These are phyloP conservation scores for Microctonus aethiopoides DNA, from an alignment of 2,888 invertebrate genomes.

Conservation along the genomic window DNA sequence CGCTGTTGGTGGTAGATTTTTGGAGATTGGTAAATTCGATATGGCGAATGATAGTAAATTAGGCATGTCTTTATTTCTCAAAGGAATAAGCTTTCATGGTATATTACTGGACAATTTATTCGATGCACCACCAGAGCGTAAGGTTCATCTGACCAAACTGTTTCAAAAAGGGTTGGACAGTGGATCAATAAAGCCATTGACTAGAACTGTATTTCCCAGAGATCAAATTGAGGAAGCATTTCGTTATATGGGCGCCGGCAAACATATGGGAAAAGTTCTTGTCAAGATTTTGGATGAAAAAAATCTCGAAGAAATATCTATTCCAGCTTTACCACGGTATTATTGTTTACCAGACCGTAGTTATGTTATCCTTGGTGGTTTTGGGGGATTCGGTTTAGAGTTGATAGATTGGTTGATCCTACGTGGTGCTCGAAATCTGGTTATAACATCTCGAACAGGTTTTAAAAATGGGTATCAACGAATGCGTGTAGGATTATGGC, in stretches of 20 bases:
- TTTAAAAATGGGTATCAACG: slow-evolving; percentile 85
- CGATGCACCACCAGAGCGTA: slow-evolving; percentile 67
- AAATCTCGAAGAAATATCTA: slow-evolving; percentile 43
- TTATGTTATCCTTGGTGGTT: slow-evolving; percentile 80
- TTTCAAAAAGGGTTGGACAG: slow-evolving; percentile 74
- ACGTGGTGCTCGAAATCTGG: slow-evolving; percentile 81
- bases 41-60: slow-evolving; percentile 75
- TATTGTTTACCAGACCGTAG: slow-evolving; percentile 68
- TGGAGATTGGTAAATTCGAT: slow-evolving; percentile 91
- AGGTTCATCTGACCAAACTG: slow-evolving; percentile 69
- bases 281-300: slow-evolving; percentile 55
- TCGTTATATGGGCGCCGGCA: slow-evolving; percentile 74
- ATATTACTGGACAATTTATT: slow-evolving; percentile 81
- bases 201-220: slow-evolving; percentile 73
- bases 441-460: slow-evolving; percentile 85
- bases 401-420: slow-evolving; percentile 86
- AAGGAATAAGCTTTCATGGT: slow-evolving; percentile 81
- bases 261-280: slow-evolving; percentile 82
- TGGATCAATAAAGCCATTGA: slow-evolving; percentile 78
- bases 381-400: slow-evolving; percentile 94
- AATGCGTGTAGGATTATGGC: slow-evolving; percentile 76
- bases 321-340: slow-evolving; percentile 69
- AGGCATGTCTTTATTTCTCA: slow-evolving; percentile 76
- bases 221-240: slow-evolving; percentile 80
- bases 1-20: slow-evolving; percentile 74